phyloP scores from a whole-genome alignment of 2,888 invertebrate species.

The Synergus laeviventris region DNA sequence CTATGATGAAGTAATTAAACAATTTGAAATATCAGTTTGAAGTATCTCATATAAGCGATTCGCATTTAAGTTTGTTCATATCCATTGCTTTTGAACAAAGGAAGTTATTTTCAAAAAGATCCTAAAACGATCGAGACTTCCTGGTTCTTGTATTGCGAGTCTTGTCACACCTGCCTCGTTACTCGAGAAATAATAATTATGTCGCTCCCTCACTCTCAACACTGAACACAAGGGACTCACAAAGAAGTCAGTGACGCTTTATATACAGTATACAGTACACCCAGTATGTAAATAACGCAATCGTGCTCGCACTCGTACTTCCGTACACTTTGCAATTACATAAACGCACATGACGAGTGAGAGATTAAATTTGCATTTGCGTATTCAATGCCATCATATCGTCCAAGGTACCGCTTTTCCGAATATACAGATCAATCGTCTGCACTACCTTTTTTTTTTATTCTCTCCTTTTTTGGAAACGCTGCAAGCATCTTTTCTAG shows the following conservation, averaged over 20 bases:
- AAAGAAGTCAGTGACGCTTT: not conserved
- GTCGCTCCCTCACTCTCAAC: not conserved
- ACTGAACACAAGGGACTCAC: not conserved
- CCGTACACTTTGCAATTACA: conserved; percentile 20
- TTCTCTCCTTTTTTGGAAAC: not conserved
- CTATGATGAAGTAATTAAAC: no score
- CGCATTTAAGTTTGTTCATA: no score
- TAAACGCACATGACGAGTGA: conserved; percentile 18
- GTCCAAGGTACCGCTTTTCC: not conserved
- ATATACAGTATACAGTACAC: conserved; percentile 6
- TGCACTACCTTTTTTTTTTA: not conserved
- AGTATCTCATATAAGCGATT: no score
- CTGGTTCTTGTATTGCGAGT: conserved; percentile 3
- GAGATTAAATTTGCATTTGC: conserved; percentile 29
- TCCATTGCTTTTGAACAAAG: not conserved
- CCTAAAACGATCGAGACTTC: conserved; percentile 5
- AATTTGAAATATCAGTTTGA: no score
- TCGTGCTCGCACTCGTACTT: not conserved
- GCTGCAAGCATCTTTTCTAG: not conserved
- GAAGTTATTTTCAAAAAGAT: not conserved
- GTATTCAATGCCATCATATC: not conserved
- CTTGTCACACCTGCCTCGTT: conserved; percentile 22
- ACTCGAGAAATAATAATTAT: conserved; percentile 21
- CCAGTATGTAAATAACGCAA: not conserved
- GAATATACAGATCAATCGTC: not conserved